phyloP scores from a whole-genome alignment of 2,888 invertebrate species.

The Cataglyphis altisquamis region DNA sequence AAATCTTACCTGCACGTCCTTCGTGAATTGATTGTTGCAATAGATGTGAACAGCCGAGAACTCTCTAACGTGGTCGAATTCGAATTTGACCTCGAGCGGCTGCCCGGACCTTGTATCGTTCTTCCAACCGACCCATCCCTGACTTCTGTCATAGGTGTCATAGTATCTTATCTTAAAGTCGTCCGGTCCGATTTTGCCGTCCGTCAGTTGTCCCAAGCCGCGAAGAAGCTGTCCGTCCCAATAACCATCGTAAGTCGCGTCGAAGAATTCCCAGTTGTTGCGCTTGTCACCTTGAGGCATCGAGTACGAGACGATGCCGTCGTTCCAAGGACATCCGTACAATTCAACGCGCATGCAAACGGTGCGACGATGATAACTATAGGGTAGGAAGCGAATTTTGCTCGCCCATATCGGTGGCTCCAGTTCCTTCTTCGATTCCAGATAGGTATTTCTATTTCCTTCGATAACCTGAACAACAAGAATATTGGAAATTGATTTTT shows the following conservation, averaged over 20 bases:
- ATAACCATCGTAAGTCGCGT: conserved; percentile 94
- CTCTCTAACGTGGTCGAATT: conserved; percentile 95
- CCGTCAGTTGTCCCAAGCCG: conserved; percentile 95
- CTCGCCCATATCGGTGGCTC: conserved; percentile 95
- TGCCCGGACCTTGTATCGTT: conserved; percentile 90
- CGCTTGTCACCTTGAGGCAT: conserved; percentile 96
- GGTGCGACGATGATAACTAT: conserved; percentile 93
- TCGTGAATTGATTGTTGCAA: conserved; percentile 94
- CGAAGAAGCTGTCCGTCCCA: conserved; percentile 92
- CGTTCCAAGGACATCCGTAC: conserved; percentile 95
- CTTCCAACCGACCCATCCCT: conserved; percentile 97
- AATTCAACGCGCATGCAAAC: conserved; percentile 97
- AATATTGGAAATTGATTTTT: background rate
- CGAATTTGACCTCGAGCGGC: conserved; percentile 91
- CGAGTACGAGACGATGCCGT: conserved; percentile 94
- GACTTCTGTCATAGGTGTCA: conserved; percentile 88
- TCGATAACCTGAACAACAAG: conserved; percentile 89
- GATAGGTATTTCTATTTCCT: conserved; percentile 96
- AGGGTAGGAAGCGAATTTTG: conserved; percentile 94
- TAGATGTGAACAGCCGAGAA: conserved; percentile 94
- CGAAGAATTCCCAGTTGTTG: conserved; percentile 93
- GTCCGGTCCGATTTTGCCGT: conserved; percentile 93
- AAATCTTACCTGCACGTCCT: conserved; percentile 91
- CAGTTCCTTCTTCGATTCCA: conserved; percentile 92
- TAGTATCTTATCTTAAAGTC: conserved; percentile 90